Base-by-base conservation (phyloP, 2,888 invertebrate species). In the Myathropa florea region DNA sequence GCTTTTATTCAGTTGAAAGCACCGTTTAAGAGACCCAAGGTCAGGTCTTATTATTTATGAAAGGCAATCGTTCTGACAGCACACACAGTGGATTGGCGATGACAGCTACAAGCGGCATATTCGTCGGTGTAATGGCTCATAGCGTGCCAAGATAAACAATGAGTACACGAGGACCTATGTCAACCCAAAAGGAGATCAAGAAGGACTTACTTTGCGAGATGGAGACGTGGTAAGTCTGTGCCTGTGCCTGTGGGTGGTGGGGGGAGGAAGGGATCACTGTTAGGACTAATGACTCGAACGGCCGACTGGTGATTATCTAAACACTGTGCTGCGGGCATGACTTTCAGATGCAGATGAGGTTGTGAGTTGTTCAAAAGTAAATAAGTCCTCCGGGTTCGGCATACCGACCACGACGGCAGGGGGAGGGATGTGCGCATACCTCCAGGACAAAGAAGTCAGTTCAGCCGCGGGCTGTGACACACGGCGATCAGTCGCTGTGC, bases 1-100 rank as follows among this genome's bases (percentile, higher is more conserved):
- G 60, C 59, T 73, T 64, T 57, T 57, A 57, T 26, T 21, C 39
- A 64, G 70, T 65, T 79, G 61, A 70, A 83, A 83, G 83, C 86
- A 86, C 86, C 86, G 86, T 86, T 86, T 83, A 82, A 86, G 83
- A 83, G 86, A 75, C 78, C 78, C 86, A 86, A 86, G 86, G 86
- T 86, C 86, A 86, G 83, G 83, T 86, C 71, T 79, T 86, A 86
- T 86, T 83, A 86, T 86, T 86, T 86, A 86, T 86, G 86, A 86
- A 86, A 86, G 83, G 78, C 76, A 78, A 46, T 65, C 55, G 78
- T 79, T 83, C 83, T 83, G 83, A 86, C 86, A 86, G 83, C 83
- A 73, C 30, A 73, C 30, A 60, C 77, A 86, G 57, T 26, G 63
- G 73, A 86, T 63, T 70, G 36, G n/a, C 64, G 78, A 65, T 86